phyloP scores from a whole-genome alignment of 1,140 invertebrate species.

The Ylistrum balloti region DNA sequence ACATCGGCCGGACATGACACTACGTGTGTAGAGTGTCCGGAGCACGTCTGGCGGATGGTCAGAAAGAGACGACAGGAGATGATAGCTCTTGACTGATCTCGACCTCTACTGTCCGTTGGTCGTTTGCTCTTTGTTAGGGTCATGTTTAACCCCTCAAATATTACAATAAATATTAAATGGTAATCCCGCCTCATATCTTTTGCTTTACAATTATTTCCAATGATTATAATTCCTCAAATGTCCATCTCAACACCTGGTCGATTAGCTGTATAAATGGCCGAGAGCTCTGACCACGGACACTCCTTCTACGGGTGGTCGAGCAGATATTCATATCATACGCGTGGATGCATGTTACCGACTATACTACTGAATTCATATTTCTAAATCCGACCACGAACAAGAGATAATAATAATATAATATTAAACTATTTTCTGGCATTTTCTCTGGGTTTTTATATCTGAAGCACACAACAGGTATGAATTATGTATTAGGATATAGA shows the following conservation, averaged over 20 bases:
- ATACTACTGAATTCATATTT: conserved; percentile 1
- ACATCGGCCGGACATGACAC: not conserved
- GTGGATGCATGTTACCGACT: not conserved
- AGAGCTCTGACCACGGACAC: not conserved
- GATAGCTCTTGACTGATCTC: conserved; percentile 15
- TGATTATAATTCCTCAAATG: conserved; percentile 39
- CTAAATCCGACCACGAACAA: not conserved
- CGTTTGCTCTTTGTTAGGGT: not conserved
- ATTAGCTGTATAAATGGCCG: not conserved
- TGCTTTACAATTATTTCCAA: conserved; percentile 14
- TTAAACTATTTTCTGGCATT: conserved; percentile 39
- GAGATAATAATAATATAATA: conserved; percentile 40
- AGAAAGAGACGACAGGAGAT: not conserved
- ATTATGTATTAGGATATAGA: not conserved
- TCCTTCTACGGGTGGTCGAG: conserved; percentile 11
- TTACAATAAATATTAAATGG: conserved; percentile 21
- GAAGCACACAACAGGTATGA: conserved; percentile 5
- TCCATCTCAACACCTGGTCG: conserved; percentile 19
- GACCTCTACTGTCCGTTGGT: conserved; percentile 9
- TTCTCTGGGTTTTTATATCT: conserved; percentile 7
- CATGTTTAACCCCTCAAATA: conserved; percentile 34
- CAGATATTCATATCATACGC: not conserved
- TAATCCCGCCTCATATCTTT: conserved; percentile 31
- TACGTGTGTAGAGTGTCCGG: not conserved
- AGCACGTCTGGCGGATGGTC: not conserved